These are phyloP conservation scores for Zygogramma bicolorata DNA, from an alignment of 2,888 invertebrate genomes.

Conservation along the genomic window DNA sequence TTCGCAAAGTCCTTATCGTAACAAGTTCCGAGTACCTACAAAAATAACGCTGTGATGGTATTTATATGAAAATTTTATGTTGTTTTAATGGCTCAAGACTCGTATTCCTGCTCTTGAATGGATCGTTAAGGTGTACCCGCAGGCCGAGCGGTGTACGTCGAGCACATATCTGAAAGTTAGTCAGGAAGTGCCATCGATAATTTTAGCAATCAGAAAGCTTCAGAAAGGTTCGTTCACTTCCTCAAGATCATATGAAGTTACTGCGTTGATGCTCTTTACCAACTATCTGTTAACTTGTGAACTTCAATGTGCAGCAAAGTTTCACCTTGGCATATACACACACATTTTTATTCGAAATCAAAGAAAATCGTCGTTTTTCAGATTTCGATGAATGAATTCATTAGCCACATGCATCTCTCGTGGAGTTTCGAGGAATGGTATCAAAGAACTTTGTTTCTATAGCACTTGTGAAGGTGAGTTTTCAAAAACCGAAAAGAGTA, in stretches of 20 bases:
- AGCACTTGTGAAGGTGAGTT: no score
- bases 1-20: conserved; percentile 39
- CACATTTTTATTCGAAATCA: no score
- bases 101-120: conserved; percentile 23
- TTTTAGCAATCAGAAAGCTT: background rate
- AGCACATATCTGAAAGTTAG: background rate
- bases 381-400: no score
- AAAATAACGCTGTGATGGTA: conserved; percentile 28
- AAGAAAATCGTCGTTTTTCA: no score
- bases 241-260: background rate
- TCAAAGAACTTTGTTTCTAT: no score
- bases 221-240: background rate
- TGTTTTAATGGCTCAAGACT: conserved; percentile 37
- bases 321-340: no score
- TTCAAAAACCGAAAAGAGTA: no score
- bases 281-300: no score
- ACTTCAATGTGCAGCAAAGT: no score
- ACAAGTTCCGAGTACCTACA: conserved; percentile 31
- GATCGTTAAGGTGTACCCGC: background rate
- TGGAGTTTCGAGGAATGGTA: no score
- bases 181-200: background rate
- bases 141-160: background rate
- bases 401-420: no score
- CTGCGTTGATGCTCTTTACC: background rate
- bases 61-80: conserved; percentile 42